These are phyloP conservation scores for Lasioglossum villosulum DNA, from an alignment of 2,888 invertebrate genomes.

Conservation along the genomic window DNA sequence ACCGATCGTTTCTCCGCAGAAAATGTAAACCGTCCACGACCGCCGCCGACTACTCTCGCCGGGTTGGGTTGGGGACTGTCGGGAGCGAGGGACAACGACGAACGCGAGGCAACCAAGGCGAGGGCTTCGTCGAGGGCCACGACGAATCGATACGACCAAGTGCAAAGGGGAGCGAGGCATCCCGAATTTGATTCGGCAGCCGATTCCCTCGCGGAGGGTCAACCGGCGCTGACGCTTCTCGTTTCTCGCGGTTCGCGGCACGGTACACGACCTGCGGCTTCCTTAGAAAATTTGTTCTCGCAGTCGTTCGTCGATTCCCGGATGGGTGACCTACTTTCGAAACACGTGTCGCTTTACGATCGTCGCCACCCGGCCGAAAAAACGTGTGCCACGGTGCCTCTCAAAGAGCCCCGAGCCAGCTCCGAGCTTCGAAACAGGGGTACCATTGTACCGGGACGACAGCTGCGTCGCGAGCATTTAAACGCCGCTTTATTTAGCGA, in stretches of 20 bases:
- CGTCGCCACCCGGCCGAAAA: slow-evolving; percentile 58
- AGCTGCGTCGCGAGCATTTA: slow-evolving; percentile 67
- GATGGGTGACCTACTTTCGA: slow-evolving; percentile 69
- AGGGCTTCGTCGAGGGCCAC: slow-evolving; percentile 8
- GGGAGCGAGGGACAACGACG: background rate
- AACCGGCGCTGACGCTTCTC: background rate
- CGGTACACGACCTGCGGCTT: background rate
- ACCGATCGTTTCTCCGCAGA: background rate
- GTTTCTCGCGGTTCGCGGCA: background rate
- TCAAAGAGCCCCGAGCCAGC: slow-evolving; percentile 65
- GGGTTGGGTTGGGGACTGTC: background rate
- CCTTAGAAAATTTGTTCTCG: slow-evolving; percentile 22
- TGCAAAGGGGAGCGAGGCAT: slow-evolving; percentile 40
- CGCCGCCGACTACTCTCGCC: background rate
- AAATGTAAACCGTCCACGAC: background rate
- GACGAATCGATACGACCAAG: slow-evolving; percentile 28
- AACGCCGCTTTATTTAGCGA: slow-evolving; percentile 53
- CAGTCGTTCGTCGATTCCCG: slow-evolving; percentile 8
- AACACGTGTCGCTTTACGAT: slow-evolving; percentile 74
- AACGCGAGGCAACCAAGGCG: background rate
- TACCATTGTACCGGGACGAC: slow-evolving; percentile 64
- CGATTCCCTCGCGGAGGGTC: background rate
- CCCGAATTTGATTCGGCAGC: slow-evolving; percentile 2
- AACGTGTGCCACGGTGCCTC: slow-evolving; percentile 50
- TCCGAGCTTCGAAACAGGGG: slow-evolving; percentile 60